Evolutionary conservation across 2,113 vertebrate species (phyloP), one percentile per base, ranked within the genome.

Genomic region (Myanophis thanlyinensis): DNA sequence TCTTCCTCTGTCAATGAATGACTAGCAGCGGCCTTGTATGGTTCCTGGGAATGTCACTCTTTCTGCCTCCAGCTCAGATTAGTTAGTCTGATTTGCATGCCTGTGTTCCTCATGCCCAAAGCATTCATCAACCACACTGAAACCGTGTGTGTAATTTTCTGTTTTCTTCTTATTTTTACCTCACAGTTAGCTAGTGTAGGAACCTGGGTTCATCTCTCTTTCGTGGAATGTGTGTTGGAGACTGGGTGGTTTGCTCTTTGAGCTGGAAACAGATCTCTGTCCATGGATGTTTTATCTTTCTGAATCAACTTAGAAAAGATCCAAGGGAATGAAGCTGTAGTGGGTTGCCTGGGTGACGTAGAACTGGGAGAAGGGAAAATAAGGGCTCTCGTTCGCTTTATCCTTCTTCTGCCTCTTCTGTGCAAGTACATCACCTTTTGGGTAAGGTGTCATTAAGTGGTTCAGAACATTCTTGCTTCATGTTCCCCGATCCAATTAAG

Each of bases 231-330:
- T 27, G 47, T 3, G 1, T 35, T 35, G 53, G 25, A 25, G 9
- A 89, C 80, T 46, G 25, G 30, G 84, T 54, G 46, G 85, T 7
- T 25, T 3, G 13, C 10, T 25, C 44, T 88, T 59, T 25, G 90
- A 35, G 54, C 89, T 86, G 88, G 49, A 54, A 49, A 90, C 46
- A 49, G 0, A 0, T 92, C 91, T 91, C 85, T 89, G 5, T 5
- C 1, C 90, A 89, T 53, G 48, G 18, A 47, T 67, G 56, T 56
- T 20, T 89, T 2, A 0, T 90, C 85, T 35, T 30, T 89, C 88
- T 91, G 93, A 48, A 0, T 51, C 30, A 0, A 6, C 59, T 91
- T 93, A 96, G 95, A 93, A 47, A 12, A 1, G 49, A 5, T 93
- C 95, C 92, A 51, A 91, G 87, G 73, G 0, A 0, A 3, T 53